Evolutionary conservation across 2,113 vertebrate genomes (phyloP).

Genomic region (Spea multiplicata): DNA sequence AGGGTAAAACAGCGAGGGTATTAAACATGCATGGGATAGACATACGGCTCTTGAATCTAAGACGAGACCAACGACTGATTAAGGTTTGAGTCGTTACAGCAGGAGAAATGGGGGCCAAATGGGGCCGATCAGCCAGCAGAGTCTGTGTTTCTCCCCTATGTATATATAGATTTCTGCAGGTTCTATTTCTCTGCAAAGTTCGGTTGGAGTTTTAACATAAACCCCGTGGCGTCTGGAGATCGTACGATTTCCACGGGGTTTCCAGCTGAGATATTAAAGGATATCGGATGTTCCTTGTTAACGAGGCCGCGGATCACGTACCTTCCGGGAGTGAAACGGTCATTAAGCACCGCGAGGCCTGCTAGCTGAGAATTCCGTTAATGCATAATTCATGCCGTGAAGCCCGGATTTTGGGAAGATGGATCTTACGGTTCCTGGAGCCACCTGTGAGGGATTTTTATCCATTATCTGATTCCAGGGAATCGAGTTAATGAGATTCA

Average conservation of each 20-base stretch:
- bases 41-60: too few species aligned
- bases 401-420: slow-evolving; percentile 7
- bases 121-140: too few species aligned
- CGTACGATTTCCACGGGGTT: background rate
- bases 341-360: background rate
- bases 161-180: too few species aligned
- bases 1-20: too few species aligned
- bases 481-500: background rate
- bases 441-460: background rate
- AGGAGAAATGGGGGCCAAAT: too few species aligned
- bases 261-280: background rate
- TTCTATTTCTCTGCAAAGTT: too few species aligned
- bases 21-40: too few species aligned
- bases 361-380: slow-evolving; percentile 10
- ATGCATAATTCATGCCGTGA: slow-evolving; percentile 25
- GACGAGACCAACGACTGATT: too few species aligned
- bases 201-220: background rate
- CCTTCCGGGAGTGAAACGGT: slow-evolving; percentile 9
- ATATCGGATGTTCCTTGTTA: background rate
- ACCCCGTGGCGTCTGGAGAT: background rate
- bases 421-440: slow-evolving; percentile 10
- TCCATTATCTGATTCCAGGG: background rate
- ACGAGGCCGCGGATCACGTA: background rate
- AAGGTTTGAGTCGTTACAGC: too few species aligned
- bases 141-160: too few species aligned